phyloP scores from a whole-genome alignment of 2,888 invertebrate species.

The Macrosoma leucophasiata region DNA sequence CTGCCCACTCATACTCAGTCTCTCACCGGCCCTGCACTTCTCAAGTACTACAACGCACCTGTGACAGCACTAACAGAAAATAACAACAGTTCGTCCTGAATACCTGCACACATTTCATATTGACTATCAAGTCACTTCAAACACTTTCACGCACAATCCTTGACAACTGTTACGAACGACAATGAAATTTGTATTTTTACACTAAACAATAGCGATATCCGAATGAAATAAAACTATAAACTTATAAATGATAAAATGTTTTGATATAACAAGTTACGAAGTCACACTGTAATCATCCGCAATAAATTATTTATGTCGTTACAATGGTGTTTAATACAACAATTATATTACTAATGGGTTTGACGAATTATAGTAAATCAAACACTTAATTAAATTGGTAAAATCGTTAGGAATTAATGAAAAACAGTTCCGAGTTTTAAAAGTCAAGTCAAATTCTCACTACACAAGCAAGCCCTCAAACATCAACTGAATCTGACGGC shows the following conservation, averaged over 20 bases:
- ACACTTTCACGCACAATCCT: constrained; percentile 22
- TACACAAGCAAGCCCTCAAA: constrained; percentile 28
- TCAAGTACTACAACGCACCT: constrained; percentile 61
- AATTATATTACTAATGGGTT: too few species aligned
- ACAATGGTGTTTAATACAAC: too few species aligned
- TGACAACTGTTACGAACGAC: too few species aligned
- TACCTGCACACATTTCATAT: constrained; percentile 52
- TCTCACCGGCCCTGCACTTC: constrained; percentile 31
- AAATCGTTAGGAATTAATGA: too few species aligned
- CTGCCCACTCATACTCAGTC: constrained; percentile 46
- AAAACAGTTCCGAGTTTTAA: too few species aligned
- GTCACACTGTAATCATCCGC: constrained; percentile 34
- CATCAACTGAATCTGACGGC: constrained; percentile 34
- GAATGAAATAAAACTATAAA: constrained; percentile 16
- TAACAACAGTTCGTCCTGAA: constrained; percentile 58
- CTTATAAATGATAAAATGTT: too few species aligned
- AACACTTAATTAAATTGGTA: too few species aligned
- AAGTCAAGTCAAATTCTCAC: too few species aligned
- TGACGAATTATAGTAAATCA: too few species aligned
- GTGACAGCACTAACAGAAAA: constrained; percentile 51
- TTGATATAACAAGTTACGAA: constrained; percentile 49
- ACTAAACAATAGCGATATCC: too few species aligned
- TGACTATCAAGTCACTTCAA: constrained; percentile 29
- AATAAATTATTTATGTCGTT: too few species aligned
- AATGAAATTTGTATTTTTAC: too few species aligned